A percentile compares a stretch with the other conserved stretches of the same genome.
phyloP scores from a whole-genome alignment of 2,113 vertebrate genomes.

The Mugil cephalus region DNA sequence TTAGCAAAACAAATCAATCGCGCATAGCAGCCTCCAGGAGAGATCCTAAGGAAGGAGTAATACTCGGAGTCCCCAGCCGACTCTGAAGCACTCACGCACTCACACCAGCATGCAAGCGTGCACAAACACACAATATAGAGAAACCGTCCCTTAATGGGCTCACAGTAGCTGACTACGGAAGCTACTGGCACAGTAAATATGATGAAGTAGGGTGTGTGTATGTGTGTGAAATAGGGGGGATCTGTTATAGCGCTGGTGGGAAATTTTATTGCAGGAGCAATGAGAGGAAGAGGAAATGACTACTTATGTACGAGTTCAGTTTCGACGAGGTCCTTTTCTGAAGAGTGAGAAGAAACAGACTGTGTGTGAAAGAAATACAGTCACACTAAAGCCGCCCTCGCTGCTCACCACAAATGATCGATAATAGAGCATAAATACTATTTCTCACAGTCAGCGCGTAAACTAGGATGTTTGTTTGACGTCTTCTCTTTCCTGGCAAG shows the following conservation, averaged over 20 bases:
- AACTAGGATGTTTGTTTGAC: not conserved
- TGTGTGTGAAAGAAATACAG: constrained; percentile 25
- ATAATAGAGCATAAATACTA: constrained; percentile 8
- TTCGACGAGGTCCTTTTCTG: constrained; percentile 26
- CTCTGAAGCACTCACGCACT: constrained; percentile 29
- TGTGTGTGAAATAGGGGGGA: constrained; percentile 47
- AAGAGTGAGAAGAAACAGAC: constrained; percentile 8
- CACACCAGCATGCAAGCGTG: constrained; percentile 4
- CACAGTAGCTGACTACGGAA: constrained; percentile 49
- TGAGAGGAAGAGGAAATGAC: constrained; percentile 46
- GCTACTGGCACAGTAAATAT: constrained; percentile 60
- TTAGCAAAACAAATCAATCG: constrained; percentile 82
- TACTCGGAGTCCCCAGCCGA: constrained; percentile 49
- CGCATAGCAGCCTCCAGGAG: constrained; percentile 67
- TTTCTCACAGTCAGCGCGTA: not conserved
- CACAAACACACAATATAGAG: constrained; percentile 29
- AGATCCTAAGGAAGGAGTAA: constrained; percentile 67
- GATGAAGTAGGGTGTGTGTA: constrained; percentile 42
- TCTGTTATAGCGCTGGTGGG: constrained; percentile 68
- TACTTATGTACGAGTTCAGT: constrained; percentile 10
- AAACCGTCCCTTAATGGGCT: constrained; percentile 37
- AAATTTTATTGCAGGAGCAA: constrained; percentile 68
- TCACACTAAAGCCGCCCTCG: not conserved
- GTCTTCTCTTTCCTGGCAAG: not conserved
- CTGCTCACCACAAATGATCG: constrained; percentile 24